phyloP scores from a whole-genome alignment of 2,113 vertebrate species.

The Bubo bubo region DNA sequence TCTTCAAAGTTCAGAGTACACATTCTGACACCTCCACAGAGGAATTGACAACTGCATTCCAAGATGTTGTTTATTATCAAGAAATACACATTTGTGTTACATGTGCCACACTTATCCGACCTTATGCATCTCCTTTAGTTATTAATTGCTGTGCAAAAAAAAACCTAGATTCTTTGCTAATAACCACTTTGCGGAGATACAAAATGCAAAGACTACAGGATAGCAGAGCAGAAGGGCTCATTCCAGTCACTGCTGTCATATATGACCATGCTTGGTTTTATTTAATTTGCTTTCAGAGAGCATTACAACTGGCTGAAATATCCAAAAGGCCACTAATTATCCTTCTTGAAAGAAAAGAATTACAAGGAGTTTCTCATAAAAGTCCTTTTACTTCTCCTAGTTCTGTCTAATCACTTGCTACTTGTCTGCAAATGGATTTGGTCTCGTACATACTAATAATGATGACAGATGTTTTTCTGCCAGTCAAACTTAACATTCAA shows the following conservation, averaged over 20 bases:
- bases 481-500: constrained; percentile 55
- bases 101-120: background rate
- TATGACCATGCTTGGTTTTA: background rate
- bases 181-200: background rate
- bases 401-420: constrained; percentile 54
- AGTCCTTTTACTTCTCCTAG: constrained; percentile 30
- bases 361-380: constrained; percentile 16
- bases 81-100: background rate
- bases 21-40: background rate
- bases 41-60: background rate
- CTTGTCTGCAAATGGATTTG: constrained; percentile 60
- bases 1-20: background rate
- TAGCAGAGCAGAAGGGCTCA: background rate
- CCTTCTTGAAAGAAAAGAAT: constrained; percentile 22
- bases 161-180: background rate
- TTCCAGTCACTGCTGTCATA: background rate
- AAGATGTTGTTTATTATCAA: background rate
- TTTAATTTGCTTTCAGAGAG: constrained; percentile 36
- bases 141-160: background rate
- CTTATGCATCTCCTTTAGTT: background rate
- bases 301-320: constrained; percentile 16
- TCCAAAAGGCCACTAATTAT: constrained; percentile 37
- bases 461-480: constrained; percentile 61
- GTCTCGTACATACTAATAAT: constrained; percentile 44
- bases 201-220: background rate